phyloP scores from a whole-genome alignment of 2,888 invertebrate species.

The Tetragonula carbonaria region DNA sequence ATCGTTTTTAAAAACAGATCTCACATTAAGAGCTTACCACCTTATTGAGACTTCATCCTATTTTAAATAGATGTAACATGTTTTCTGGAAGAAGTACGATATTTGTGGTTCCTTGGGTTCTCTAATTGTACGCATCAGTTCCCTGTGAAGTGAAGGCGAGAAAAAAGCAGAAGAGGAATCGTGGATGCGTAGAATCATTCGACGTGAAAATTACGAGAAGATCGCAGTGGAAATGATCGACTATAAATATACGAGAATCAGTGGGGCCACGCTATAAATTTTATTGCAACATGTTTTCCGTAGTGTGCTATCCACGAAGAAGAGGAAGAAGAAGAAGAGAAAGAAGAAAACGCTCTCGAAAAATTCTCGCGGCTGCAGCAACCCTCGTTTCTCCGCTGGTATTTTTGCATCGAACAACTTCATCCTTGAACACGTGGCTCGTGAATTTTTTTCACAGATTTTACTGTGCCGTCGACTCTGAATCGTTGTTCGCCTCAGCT shows the following conservation, averaged over 20 bases:
- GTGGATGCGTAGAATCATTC: conserved; percentile 23
- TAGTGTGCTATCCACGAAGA: conserved; percentile 8
- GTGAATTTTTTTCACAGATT: conserved; percentile 4
- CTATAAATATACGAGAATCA: conserved; percentile 55
- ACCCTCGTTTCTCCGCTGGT: conserved; percentile 20
- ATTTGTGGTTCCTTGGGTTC: background rate
- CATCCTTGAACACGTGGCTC: conserved; percentile 34
- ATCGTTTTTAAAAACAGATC: too few species aligned
- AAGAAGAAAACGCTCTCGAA: conserved; percentile 39
- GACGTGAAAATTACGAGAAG: conserved; percentile 48
- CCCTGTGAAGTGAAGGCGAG: background rate
- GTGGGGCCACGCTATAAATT: conserved; percentile 45
- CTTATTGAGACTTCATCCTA: too few species aligned
- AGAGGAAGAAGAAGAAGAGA: too few species aligned
- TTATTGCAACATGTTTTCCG: conserved; percentile 54
- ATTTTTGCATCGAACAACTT: conserved; percentile 37
- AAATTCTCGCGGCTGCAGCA: conserved; percentile 34
- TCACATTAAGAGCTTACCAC: too few species aligned
- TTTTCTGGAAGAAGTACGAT: background rate
- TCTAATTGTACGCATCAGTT: background rate
- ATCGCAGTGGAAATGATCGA: conserved; percentile 45
- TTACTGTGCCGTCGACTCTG: background rate
- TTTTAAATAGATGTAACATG: background rate
- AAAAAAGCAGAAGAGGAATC: background rate
- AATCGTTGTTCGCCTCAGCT: background rate